Evolutionary conservation across 2,113 vertebrate species (phyloP).

Genomic region (Pollachius pollachius): DNA sequence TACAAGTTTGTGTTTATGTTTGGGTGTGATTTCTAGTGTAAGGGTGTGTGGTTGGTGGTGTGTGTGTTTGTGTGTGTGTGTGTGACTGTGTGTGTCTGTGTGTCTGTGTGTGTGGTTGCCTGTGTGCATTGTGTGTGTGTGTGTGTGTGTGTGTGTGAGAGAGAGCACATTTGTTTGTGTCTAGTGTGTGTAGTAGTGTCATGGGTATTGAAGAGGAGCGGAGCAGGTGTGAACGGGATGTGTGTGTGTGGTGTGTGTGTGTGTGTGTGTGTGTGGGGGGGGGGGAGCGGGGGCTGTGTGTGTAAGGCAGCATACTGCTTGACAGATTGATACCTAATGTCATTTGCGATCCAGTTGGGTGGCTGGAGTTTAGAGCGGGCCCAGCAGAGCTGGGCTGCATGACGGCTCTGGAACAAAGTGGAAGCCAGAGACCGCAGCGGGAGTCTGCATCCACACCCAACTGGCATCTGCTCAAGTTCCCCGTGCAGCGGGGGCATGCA

Average conservation of each 20-base stretch:
- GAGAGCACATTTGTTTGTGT: too few species aligned
- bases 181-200: too few species aligned
- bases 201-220: too few species aligned
- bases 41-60: conserved; percentile 6
- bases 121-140: too few species aligned
- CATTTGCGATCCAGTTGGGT: conserved; percentile 36
- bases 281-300: conserved; percentile 13
- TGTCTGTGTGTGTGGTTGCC: too few species aligned
- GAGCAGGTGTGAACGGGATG: too few species aligned
- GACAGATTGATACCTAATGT: conserved; percentile 45
- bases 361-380: conserved; percentile 12
- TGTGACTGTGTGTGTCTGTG: not conserved
- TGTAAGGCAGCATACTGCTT: conserved; percentile 6
- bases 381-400: conserved; percentile 1
- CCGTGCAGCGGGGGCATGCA: conserved; percentile 31
- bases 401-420: conserved; percentile 9
- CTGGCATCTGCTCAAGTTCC: conserved; percentile 28
- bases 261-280: conserved; percentile 3
- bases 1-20: not conserved
- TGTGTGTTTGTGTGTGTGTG: conserved; percentile 7
- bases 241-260: too few species aligned
- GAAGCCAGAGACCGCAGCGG: not conserved
- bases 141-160: too few species aligned
- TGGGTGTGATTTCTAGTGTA: not conserved
- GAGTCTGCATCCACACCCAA: conserved; percentile 13